phyloP scores from a whole-genome alignment of 2,888 invertebrate genomes.

The Lamellibrachia columna region DNA sequence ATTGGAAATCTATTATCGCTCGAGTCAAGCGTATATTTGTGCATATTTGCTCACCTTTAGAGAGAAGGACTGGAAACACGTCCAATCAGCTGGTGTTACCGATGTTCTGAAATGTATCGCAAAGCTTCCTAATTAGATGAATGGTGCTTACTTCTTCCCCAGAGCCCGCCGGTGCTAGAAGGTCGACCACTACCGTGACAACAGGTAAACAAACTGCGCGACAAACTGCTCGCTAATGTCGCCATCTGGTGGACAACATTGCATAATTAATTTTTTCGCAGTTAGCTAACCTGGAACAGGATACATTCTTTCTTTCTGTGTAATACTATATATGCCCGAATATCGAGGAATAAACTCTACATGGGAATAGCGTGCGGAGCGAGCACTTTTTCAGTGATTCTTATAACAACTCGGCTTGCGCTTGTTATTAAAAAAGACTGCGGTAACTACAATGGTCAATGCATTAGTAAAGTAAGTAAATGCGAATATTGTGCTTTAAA shows the following conservation, averaged over 20 bases:
- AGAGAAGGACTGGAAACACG: not conserved
- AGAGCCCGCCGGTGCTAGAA: not conserved
- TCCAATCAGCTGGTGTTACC: not conserved
- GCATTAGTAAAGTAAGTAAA: too few species aligned
- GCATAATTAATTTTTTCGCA: not conserved
- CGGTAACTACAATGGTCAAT: too few species aligned
- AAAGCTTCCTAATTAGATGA: not conserved
- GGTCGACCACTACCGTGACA: conserved; percentile 11
- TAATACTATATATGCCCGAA: too few species aligned
- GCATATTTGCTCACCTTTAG: not conserved
- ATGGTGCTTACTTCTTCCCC: not conserved
- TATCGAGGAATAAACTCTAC: too few species aligned
- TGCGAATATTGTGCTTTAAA: too few species aligned
- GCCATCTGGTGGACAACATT: not conserved
- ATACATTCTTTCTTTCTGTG: too few species aligned
- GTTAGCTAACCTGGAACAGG: too few species aligned
- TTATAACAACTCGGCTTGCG: too few species aligned
- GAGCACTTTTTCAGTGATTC: too few species aligned
- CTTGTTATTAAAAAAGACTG: too few species aligned
- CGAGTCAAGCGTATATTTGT: not conserved
- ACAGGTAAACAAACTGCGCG: not conserved
- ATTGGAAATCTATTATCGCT: not conserved
- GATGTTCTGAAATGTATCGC: not conserved
- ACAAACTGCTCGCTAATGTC: not conserved
- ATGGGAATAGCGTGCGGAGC: too few species aligned